phyloP scores from a whole-genome alignment of 2,888 invertebrate species.

The Labia minor region DNA sequence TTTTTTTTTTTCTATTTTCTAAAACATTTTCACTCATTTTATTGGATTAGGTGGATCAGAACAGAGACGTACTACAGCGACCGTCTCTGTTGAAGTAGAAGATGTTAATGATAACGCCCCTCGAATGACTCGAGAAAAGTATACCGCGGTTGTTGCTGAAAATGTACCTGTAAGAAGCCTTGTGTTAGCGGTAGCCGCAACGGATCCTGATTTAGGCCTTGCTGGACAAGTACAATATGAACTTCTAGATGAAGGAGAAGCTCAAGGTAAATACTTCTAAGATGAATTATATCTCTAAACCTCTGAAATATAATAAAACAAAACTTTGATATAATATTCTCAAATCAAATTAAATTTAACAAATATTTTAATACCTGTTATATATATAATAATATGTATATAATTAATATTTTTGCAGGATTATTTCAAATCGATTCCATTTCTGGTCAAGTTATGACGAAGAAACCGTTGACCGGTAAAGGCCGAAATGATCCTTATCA shows the following conservation, averaged over 20 bases:
- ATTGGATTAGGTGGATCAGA: conserved; percentile 41
- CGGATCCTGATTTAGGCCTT: conserved; percentile 63
- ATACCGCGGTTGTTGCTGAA: conserved; percentile 66
- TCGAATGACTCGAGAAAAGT: conserved; percentile 49
- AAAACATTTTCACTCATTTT: no score
- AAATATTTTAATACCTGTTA: background rate
- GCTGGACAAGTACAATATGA: conserved; percentile 62
- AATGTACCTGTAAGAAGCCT: conserved; percentile 55
- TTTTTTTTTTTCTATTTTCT: no score
- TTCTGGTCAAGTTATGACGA: conserved; percentile 58
- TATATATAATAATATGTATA: background rate
- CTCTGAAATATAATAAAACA: background rate
- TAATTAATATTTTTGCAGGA: conserved; percentile 37
- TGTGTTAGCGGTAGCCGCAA: conserved; percentile 57
- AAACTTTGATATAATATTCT: background rate
- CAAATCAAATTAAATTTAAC: conserved; percentile 19
- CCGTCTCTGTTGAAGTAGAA: conserved; percentile 53
- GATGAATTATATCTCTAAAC: background rate
- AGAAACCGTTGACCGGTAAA: conserved; percentile 56
- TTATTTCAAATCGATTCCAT: conserved; percentile 53
- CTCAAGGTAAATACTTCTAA: conserved; percentile 54
- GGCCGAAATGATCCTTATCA: conserved; percentile 64
- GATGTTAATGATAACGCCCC: conserved; percentile 75
- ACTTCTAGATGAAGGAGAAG: conserved; percentile 60
- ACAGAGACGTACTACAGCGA: conserved; percentile 44